phyloP scores from a whole-genome alignment of 2,888 invertebrate species.

The Labia minor region DNA sequence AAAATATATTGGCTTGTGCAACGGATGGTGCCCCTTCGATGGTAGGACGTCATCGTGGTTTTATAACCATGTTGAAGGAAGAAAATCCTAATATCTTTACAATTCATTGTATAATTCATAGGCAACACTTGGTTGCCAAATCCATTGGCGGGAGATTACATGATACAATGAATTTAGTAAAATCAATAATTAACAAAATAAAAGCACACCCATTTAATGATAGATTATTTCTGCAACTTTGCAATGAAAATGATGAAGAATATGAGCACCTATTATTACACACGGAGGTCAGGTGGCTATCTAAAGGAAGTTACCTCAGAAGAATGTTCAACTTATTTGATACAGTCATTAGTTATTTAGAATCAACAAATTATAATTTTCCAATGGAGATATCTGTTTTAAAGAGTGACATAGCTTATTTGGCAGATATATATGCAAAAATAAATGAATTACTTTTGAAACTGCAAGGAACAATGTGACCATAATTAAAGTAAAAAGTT shows the following conservation, averaged over 20 bases:
- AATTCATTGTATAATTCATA: constrained; percentile 24
- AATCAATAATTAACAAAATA: constrained; percentile 20
- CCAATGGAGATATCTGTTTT: no score
- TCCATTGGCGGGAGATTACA: constrained; percentile 19
- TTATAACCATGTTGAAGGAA: background rate
- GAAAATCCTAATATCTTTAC: background rate
- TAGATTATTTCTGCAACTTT: constrained; percentile 23
- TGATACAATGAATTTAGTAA: constrained; percentile 15
- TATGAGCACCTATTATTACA: constrained; percentile 24
- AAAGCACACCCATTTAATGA: constrained; percentile 22
- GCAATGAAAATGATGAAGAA: constrained; percentile 22
- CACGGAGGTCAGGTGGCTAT: constrained; percentile 24
- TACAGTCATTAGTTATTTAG: constrained; percentile 18
- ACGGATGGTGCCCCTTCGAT: background rate
- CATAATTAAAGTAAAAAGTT: no score
- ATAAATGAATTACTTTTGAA: no score
- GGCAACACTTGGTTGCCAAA: constrained; percentile 24
- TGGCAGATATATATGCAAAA: no score
- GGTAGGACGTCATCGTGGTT: constrained; percentile 8
- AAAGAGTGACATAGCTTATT: no score
- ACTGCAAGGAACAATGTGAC: no score
- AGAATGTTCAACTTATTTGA: constrained; percentile 24
- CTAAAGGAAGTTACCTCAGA: constrained; percentile 25
- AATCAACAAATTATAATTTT: no score
- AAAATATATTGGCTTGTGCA: background rate